These are phyloP conservation scores for Reticulitermes lucifugus DNA, from an alignment of 2,888 invertebrate genomes.

Conservation along the genomic window DNA sequence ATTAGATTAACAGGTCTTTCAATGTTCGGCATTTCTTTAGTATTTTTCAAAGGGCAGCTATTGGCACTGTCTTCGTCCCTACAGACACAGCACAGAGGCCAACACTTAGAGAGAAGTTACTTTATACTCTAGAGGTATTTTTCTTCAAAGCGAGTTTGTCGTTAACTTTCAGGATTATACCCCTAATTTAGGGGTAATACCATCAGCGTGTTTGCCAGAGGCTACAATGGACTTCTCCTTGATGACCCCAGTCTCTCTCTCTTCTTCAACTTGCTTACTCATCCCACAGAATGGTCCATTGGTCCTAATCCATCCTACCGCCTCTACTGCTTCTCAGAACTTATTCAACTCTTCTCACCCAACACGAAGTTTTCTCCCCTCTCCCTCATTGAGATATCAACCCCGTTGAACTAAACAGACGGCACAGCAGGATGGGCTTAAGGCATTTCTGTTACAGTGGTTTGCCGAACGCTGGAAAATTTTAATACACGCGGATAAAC, in stretches of 20 bases:
- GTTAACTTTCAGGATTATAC: constrained; percentile 38
- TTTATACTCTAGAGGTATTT: constrained; percentile 1
- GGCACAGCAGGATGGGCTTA: not conserved
- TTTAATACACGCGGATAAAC: no score
- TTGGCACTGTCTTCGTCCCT: not conserved
- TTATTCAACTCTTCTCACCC: constrained; percentile 33
- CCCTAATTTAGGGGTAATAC: constrained; percentile 35
- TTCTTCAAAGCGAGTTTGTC: constrained; percentile 34
- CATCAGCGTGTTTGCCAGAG: constrained; percentile 34
- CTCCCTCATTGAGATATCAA: not conserved
- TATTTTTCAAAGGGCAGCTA: not conserved
- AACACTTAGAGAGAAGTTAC: not conserved
- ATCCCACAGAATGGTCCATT: constrained; percentile 42
- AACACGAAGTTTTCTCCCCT: constrained; percentile 19
- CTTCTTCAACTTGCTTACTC: constrained; percentile 33
- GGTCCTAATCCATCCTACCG: constrained; percentile 41
- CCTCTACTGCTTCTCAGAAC: constrained; percentile 9
- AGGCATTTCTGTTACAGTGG: not conserved
- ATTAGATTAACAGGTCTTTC: not conserved
- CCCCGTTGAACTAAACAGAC: not conserved
- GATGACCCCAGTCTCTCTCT: constrained; percentile 19
- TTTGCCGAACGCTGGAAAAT: no score
- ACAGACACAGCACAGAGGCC: not conserved
- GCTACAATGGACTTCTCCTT: constrained; percentile 35
- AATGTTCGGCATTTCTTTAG: not conserved